Conservation (phyloP, 2,113 vertebrate genomes). For the Propithecus coquereli region DNA sequence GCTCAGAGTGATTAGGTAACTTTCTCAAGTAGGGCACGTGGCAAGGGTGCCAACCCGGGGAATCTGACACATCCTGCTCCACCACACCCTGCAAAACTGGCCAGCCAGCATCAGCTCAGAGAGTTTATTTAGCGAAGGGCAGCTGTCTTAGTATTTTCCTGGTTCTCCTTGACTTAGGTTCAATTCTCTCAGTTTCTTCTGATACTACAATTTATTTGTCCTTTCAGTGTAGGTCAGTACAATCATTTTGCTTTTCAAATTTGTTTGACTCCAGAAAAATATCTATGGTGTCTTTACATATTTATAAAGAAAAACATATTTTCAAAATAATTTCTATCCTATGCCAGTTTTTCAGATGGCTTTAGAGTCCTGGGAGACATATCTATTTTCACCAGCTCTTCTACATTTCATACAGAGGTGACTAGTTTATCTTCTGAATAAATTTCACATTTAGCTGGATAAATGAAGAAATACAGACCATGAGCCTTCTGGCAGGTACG, state of each 20-base stretch:
- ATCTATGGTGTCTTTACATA: neutral
- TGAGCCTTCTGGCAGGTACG: neutral
- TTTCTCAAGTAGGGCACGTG: neutral
- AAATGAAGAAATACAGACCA: neutral
- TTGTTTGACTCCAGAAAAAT: neutral
- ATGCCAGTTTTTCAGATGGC: neutral
- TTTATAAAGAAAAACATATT: neutral
- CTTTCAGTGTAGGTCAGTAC: neutral
- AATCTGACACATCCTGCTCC: neutral
- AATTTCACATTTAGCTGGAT: neutral
- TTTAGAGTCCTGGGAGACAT: neutral
- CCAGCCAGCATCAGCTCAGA: neutral
- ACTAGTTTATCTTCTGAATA: neutral
- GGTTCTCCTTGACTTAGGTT: neutral
- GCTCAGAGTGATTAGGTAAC: neutral
- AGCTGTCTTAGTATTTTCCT: neutral
- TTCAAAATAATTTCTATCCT: neutral
- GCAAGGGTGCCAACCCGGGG: neutral
- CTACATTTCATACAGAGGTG: neutral
- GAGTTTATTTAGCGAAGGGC: neutral
- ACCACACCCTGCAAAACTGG: too few relatives aligned
- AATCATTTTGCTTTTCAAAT: slow-evolving; percentile 7
- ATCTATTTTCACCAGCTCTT: neutral
- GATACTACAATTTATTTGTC: neutral
- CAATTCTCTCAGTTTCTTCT: neutral